These are phyloP conservation scores for Drosophila mauritiana DNA, from an alignment of 1,140 invertebrate genomes.

Conservation along the genomic window DNA sequence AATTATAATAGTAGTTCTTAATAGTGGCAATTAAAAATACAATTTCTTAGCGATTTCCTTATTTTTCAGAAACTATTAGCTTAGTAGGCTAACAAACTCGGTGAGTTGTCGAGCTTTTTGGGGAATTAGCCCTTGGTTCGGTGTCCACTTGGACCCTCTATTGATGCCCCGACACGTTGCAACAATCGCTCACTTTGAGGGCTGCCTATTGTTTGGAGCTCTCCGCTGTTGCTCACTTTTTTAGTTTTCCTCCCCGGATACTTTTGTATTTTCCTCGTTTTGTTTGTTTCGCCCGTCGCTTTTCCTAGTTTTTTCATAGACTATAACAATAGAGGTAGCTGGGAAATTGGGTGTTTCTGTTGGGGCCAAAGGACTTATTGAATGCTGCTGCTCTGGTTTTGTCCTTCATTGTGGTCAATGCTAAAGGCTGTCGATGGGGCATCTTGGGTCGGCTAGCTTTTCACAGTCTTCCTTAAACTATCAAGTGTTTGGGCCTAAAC, in stretches of 20 bases:
- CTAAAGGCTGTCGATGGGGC: constrained; percentile 35
- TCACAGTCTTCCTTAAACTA: constrained; percentile 29
- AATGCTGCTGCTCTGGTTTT: constrained; percentile 13
- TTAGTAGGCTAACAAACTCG: not conserved
- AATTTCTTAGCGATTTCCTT: not conserved
- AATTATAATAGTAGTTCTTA: no score
- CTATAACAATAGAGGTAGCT: constrained; percentile 39
- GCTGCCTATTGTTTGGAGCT: constrained; percentile 59
- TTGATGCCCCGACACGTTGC: constrained; percentile 72
- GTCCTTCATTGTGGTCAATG: constrained; percentile 39
- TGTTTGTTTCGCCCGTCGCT: constrained; percentile 26
- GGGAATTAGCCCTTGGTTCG: constrained; percentile 24
- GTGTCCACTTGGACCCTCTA: constrained; percentile 56
- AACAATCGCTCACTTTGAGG: constrained; percentile 80
- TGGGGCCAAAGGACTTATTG: constrained; percentile 35
- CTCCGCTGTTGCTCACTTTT: constrained; percentile 17
- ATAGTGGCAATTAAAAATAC: not conserved
- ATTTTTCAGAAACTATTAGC: not conserved
- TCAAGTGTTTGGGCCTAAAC: constrained; percentile 26
- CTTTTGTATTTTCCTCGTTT: constrained; percentile 46
- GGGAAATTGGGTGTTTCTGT: constrained; percentile 38
- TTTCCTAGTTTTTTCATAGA: constrained; percentile 51
- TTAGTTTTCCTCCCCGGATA: constrained; percentile 30
- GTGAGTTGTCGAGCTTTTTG: constrained; percentile 12
- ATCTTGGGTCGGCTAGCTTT: constrained; percentile 42